phyloP scores from a whole-genome alignment of 2,797 vertebrate genomes.

The Acanthurus lineatus region DNA sequence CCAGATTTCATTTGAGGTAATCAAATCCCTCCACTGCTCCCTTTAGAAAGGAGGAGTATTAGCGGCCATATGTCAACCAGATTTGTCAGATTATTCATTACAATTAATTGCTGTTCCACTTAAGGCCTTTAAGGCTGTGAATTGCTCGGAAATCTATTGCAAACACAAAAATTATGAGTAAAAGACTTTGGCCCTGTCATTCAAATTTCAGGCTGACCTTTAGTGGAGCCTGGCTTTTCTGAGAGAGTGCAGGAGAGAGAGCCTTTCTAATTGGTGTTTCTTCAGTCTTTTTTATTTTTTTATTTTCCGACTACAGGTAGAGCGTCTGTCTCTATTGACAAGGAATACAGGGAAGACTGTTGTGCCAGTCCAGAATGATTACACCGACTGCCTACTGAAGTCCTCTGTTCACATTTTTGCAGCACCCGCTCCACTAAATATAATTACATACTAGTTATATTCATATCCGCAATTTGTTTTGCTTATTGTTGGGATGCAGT shows the following conservation, averaged over 20 bases:
- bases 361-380: constrained; percentile 86
- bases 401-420: constrained; percentile 63
- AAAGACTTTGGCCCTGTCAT: constrained; percentile 99
- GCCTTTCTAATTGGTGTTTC: constrained; percentile 99
- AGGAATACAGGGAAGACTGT: constrained; percentile 82
- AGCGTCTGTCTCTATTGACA: constrained; percentile 89
- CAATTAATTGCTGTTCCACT: constrained; percentile 99
- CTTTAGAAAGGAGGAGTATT: constrained; percentile 99
- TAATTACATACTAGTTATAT: constrained; percentile 55
- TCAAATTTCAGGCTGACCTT: constrained; percentile 99
- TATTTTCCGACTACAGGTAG: constrained; percentile 91
- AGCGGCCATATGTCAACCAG: constrained; percentile 99
- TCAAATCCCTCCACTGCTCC: constrained; percentile 99
- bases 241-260: constrained; percentile 94
- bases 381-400: constrained; percentile 86
- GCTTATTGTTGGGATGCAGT: constrained; percentile 66
- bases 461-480: constrained; percentile 73
- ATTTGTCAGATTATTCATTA: constrained; percentile 99
- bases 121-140: constrained; percentile 99
- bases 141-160: constrained; percentile 99
- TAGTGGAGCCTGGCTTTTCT: constrained; percentile 98
- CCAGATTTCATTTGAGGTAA: constrained; percentile 99
- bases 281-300: constrained; percentile 73
- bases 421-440: constrained; percentile 46
- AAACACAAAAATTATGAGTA: constrained; percentile 99